Conservation (phyloP, 1,140 invertebrate species). For the Drosophila setifemur region DNA sequence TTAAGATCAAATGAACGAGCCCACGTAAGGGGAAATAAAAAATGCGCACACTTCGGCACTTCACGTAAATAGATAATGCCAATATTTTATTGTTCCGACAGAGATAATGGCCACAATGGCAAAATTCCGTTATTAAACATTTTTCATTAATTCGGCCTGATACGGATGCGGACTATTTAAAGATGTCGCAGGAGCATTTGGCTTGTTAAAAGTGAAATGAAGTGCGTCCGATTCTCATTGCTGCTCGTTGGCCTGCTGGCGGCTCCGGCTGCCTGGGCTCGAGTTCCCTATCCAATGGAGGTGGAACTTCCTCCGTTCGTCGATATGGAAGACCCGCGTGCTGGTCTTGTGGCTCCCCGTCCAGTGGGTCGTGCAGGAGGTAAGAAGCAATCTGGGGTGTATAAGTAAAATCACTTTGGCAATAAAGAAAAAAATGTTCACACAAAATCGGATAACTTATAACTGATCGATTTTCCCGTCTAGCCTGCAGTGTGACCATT, state of each 20-base stretch:
- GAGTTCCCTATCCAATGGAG: constrained; percentile 48
- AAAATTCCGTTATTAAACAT: constrained; percentile 21
- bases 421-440: background rate
- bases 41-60: constrained; percentile 20
- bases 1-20: constrained; percentile 35
- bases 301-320: constrained; percentile 52
- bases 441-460: background rate
- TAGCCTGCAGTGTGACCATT: constrained; percentile 65
- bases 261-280: constrained; percentile 48
- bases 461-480: background rate
- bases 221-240: constrained; percentile 45
- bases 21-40: constrained; percentile 8
- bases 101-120: constrained; percentile 18
- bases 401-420: background rate
- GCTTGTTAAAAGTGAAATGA: constrained; percentile 53
- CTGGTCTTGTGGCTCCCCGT: constrained; percentile 27
- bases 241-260: constrained; percentile 39
- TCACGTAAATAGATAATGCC: constrained; percentile 23
- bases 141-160: constrained; percentile 55
- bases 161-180: constrained; percentile 59
- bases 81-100: constrained; percentile 7
- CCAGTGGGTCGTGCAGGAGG: constrained; percentile 45
- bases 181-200: constrained; percentile 1
- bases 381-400: too few species aligned
- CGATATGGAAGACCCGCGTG: constrained; percentile 16